phyloP scores from a whole-genome alignment of 2,888 invertebrate species.

The Ectropis crepuscularia region DNA sequence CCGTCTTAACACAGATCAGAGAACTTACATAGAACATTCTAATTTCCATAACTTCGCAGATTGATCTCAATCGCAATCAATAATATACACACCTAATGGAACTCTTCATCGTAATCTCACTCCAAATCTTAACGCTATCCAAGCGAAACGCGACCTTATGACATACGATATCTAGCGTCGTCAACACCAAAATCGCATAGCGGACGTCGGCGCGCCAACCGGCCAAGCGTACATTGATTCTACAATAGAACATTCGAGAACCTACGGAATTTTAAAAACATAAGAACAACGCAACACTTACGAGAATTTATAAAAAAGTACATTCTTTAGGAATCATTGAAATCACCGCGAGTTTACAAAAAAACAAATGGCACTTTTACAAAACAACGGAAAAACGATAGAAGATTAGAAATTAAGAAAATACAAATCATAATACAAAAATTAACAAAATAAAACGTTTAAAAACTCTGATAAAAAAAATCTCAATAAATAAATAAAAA shows the following conservation, averaged over 20 bases:
- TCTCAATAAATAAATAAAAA: conserved; percentile 79
- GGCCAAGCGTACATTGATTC: conserved; percentile 81
- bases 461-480: conserved; percentile 73
- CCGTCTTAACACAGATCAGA: not conserved
- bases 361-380: conserved; percentile 73
- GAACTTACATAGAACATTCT: conserved; percentile 6
- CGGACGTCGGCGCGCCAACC: conserved; percentile 56
- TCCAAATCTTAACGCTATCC: conserved; percentile 42
- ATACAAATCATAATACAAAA: conserved; percentile 51
- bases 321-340: conserved; percentile 63
- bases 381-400: conserved; percentile 43
- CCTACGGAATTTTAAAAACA: conserved; percentile 69
- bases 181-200: conserved; percentile 40
- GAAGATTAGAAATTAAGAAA: conserved; percentile 52
- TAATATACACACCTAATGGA: conserved; percentile 29
- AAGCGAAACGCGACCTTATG: conserved; percentile 42
- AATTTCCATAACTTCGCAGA: not conserved
- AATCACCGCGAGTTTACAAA: conserved; percentile 59
- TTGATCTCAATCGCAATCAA: conserved; percentile 4
- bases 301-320: conserved; percentile 49
- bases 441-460: conserved; percentile 77
- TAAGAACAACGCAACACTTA: conserved; percentile 47
- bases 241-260: conserved; percentile 80
- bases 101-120: conserved; percentile 32
- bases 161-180: conserved; percentile 41